These are phyloP conservation scores for Cydia pomonella DNA, from an alignment of 1,140 invertebrate genomes.

Conservation along the genomic window DNA sequence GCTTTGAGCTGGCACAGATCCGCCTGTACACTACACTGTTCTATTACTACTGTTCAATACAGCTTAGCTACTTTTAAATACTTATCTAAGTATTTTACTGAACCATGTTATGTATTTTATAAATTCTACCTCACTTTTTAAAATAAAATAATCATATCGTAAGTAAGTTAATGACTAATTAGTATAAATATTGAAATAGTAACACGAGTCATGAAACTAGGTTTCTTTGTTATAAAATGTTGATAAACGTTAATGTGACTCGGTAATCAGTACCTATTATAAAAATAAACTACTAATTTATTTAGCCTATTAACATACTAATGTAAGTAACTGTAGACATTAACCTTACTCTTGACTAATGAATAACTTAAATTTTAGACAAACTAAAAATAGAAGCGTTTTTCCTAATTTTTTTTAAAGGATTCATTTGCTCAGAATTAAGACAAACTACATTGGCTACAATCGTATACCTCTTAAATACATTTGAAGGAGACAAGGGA, in stretches of 20 bases:
- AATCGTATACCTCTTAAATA: no score
- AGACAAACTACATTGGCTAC: no score
- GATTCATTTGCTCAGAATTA: no score
- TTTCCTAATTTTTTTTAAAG: no score
- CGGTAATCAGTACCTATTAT: not conserved
- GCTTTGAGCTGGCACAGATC: no score
- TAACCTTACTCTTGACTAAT: not conserved
- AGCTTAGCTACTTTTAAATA: no score
- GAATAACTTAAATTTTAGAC: not conserved
- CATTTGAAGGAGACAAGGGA: no score
- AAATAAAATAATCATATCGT: not conserved
- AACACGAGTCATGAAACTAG: not conserved
- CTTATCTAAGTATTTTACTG: no score
- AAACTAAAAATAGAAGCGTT: no score
- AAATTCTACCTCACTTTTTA: not conserved
- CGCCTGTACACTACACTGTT: no score
- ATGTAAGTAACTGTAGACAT: not conserved
- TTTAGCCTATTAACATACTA: not conserved
- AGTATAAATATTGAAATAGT: not conserved
- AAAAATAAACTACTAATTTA: not conserved
- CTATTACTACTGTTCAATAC: no score
- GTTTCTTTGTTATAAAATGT: conserved; percentile 4
- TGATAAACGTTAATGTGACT: not conserved
- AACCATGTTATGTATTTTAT: no score
- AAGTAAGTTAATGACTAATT: not conserved